Percentiles rank a stretch among this genome's conserved stretches.
Conservation (phyloP, 64 coral and sea anemone species). For the Stylophora pistillata region DNA sequence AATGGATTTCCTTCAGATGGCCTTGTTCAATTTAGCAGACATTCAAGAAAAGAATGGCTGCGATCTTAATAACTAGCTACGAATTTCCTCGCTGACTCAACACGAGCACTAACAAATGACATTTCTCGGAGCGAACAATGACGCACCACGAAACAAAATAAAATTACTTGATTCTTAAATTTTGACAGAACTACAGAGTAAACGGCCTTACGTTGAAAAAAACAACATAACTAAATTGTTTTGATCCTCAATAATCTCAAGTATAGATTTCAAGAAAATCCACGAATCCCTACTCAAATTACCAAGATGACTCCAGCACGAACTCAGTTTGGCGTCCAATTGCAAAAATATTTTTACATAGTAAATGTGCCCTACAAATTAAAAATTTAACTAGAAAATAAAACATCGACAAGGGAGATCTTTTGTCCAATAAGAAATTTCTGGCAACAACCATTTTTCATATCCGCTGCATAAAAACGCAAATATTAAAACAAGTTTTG, state of each 20-base stretch:
- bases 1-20: not conserved
- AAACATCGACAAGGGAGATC: not conserved
- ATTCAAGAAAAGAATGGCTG: not conserved
- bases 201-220: not conserved
- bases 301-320: too few relatives aligned
- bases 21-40: not conserved
- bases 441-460: not conserved
- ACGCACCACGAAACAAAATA: too few relatives aligned
- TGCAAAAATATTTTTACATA: slow-evolving; percentile 1
- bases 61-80: not conserved
- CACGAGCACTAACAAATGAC: too few relatives aligned
- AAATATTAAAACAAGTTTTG: not conserved
- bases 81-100: not conserved
- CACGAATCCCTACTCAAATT: not conserved
- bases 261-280: not conserved
- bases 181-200: not conserved
- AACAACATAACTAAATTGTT: not conserved
- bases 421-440: not conserved
- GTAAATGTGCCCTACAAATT: not conserved
- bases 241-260: not conserved
- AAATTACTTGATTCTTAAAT: too few relatives aligned
- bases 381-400: not conserved
- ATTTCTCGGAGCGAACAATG: too few relatives aligned
- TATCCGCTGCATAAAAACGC: not conserved
- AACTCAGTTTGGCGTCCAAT: not conserved